A percentile compares a stretch with the other conserved stretches of the same genome.
Conservation (phyloP, 2,797 vertebrate species). For the Lithobates sylvaticus region DNA sequence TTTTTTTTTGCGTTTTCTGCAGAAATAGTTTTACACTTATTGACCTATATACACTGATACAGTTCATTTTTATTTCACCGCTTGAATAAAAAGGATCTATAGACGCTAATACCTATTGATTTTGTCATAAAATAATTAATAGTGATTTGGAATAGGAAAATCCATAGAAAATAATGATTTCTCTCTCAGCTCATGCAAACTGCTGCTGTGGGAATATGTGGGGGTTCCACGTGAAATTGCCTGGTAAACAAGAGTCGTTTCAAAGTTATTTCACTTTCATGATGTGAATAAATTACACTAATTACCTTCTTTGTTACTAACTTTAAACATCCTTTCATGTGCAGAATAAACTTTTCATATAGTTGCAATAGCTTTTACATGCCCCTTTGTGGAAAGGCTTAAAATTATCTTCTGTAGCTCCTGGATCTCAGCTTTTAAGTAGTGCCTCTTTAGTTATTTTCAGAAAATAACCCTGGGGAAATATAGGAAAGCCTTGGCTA, state of each 20-base stretch:
- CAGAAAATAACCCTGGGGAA: not conserved
- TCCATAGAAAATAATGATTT: constrained; percentile 67
- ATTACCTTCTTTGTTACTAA: constrained; percentile 5
- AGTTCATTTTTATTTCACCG: constrained; percentile 68
- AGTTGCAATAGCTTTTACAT: not conserved
- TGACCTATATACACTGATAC: constrained; percentile 32
- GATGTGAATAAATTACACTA: constrained; percentile 7
- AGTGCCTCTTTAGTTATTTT: not conserved
- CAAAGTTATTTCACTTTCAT: constrained; percentile 16
- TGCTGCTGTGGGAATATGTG: not conserved
- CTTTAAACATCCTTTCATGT: not conserved
- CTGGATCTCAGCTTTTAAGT: not conserved
- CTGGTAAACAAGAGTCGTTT: not conserved
- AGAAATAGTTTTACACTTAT: not conserved
- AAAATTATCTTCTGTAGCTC: not conserved
- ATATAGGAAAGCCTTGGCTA: not conserved
- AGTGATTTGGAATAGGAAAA: constrained; percentile 70
- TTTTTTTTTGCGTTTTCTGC: no score
- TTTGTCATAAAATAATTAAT: constrained; percentile 75
- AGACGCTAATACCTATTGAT: constrained; percentile 72
- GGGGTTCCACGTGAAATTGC: not conserved
- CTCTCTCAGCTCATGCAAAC: constrained; percentile 51
- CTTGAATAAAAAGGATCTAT: constrained; percentile 71
- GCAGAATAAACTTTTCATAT: not conserved
- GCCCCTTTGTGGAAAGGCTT: not conserved